A percentile compares a stretch with the other conserved stretches of the same genome.
Evolutionary conservation across 2,797 vertebrate species (phyloP).

Genomic region (Antrozous pallidus): DNA sequence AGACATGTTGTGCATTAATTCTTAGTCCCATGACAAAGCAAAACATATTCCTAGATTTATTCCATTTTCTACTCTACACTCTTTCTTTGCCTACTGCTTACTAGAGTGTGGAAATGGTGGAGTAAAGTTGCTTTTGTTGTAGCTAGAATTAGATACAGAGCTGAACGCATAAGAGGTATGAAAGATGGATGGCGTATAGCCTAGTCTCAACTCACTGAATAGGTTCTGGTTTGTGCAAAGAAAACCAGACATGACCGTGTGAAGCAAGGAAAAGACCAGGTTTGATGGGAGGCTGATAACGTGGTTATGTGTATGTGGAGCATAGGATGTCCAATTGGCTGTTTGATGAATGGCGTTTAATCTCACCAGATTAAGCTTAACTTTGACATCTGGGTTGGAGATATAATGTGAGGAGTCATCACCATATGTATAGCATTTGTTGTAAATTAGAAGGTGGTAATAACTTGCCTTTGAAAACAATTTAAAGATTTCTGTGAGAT

Average conservation of each 20-base stretch:
- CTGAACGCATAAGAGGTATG: neutral
- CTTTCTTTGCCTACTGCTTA: neutral
- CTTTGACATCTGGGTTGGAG: neutral
- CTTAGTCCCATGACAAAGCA: neutral
- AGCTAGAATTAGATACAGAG: neutral
- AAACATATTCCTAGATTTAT: neutral
- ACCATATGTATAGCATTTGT: neutral
- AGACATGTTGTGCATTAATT: neutral
- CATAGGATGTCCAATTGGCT: neutral
- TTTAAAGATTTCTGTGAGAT: neutral
- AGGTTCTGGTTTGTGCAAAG: neutral
- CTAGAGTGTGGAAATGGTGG: neutral
- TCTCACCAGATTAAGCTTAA: neutral
- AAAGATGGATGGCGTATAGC: neutral
- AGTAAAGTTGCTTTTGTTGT: neutral
- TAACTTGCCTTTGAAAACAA: neutral
- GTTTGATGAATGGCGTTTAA: neutral
- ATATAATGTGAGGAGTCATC: neutral
- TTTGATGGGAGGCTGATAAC: neutral
- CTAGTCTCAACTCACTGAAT: neutral
- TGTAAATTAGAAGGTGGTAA: constrained; percentile 4
- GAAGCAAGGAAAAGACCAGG: neutral
- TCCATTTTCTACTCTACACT: neutral
- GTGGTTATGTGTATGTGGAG: neutral
- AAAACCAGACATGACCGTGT: neutral